Evolutionary conservation across 2,888 invertebrate species (phyloP), one percentile per base, ranked within the genome.

Genomic region (Hyposoter dolosus): DNA sequence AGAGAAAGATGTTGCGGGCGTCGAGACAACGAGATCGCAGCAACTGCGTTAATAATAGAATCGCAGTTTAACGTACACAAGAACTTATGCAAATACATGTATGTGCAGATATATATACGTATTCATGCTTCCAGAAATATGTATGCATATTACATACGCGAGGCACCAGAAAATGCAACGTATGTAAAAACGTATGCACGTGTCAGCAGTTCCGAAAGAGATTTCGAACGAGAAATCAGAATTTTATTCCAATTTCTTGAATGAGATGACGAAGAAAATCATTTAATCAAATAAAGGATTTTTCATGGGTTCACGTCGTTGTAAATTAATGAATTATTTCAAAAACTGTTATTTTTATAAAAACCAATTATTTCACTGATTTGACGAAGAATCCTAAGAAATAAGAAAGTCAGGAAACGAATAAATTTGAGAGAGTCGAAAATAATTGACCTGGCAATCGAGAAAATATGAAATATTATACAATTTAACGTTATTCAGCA

Each of bases 81-180:
- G 74, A 63, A 65, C 40, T 28, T 60, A 76, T 47, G 40, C 65
- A 40, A 50, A 32, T 65, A 40, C 28, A 28, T 63, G 71, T 35
- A 53, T 35, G 17, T 60, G 17, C 23, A 5, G 28, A 60, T 69
- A n/a, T 60, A n/a, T 60, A 68, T 35, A 17, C 9, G 47, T 60
- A 63, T 60, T n/a, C 40, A 68, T 63, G 47, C 53, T 17, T 40
- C 35, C 23, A 45, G 60, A 60, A 60, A 60, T 60, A 60, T 60
- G 60, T 32, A 69, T 71, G 47, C 43, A 69, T 50, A 60, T 60
- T 47, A 32, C 65, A 65, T 65, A 43, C 65, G n/a, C 68, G 84
- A 88, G 90, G 28, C 28, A 28, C 71, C 90, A 91, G 89, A 91
- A 91, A 91, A 90, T 91, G 89, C 90, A 89, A 88, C 85, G 87